A percentile compares a stretch with the other conserved stretches of the same genome.
Evolutionary conservation across 2,797 vertebrate genomes (phyloP).

Genomic region (Chaunax sp.): DNA sequence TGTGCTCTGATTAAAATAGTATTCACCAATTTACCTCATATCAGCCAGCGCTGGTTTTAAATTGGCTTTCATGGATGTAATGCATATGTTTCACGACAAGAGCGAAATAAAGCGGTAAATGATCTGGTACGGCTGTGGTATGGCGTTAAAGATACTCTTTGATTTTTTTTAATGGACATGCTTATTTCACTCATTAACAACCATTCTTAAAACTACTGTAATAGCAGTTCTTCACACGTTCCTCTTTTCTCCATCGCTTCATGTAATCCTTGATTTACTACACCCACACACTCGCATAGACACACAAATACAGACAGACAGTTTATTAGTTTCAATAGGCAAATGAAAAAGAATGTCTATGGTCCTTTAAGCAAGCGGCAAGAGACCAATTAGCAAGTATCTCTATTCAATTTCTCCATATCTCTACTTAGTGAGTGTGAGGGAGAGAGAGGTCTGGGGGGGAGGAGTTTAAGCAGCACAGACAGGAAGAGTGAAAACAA

Average conservation of each 20-base stretch:
- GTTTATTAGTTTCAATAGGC: slow-evolving; percentile 83
- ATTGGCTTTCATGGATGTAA: slow-evolving; percentile 64
- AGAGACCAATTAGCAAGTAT: slow-evolving; percentile 89
- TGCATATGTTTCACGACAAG: slow-evolving; percentile 60
- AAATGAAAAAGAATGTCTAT: slow-evolving; percentile 80
- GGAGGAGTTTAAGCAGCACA: slow-evolving; percentile 80
- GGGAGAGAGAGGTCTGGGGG: slow-evolving; percentile 71
- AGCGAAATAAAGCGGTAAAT: slow-evolving; percentile 58
- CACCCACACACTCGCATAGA: slow-evolving; percentile 25
- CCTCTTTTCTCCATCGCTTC: slow-evolving; percentile 61
- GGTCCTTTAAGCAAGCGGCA: slow-evolving; percentile 85
- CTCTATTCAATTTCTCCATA: slow-evolving; percentile 83
- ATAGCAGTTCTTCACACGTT: slow-evolving; percentile 71
- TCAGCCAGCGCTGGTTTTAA: slow-evolving; percentile 58
- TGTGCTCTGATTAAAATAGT: slow-evolving; percentile 77
- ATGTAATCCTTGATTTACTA: slow-evolving; percentile 70
- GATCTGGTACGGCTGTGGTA: slow-evolving; percentile 63
- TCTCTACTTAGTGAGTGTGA: slow-evolving; percentile 79
- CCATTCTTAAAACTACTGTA: slow-evolving; percentile 57
- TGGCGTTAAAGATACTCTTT: slow-evolving; percentile 46
- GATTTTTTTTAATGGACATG: slow-evolving; percentile 55
- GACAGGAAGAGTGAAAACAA: slow-evolving; percentile 87
- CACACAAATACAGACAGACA: slow-evolving; percentile 53
- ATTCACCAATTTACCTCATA: slow-evolving; percentile 78
- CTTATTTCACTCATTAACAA: slow-evolving; percentile 45